Percentiles rank a stretch among this genome's conserved stretches.
Conservation (phyloP, 1,140 invertebrate genomes). For the Drosophila tsacasi region DNA sequence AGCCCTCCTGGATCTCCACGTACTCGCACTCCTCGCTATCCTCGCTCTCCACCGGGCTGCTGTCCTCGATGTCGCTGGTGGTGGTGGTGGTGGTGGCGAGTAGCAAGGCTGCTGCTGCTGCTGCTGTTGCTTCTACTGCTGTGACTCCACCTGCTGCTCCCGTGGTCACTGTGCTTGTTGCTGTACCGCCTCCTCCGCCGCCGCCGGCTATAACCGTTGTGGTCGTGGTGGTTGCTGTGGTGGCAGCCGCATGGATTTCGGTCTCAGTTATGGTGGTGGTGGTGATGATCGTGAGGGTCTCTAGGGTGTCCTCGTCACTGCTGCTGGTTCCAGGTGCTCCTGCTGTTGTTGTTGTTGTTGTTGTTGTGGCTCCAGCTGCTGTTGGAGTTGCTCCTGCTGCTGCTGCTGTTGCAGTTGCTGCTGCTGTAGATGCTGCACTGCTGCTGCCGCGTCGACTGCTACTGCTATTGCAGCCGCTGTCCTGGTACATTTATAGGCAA, state of each 20-base stretch:
- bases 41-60: conserved; percentile 34
- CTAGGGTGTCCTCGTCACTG: conserved; percentile 50
- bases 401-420: conserved; percentile 40
- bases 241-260: conserved; percentile 47
- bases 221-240: conserved; percentile 53
- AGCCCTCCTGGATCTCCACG: conserved; percentile 43
- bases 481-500: conserved; percentile 85
- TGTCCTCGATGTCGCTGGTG: conserved; percentile 47
- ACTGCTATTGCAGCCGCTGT: conserved; percentile 84
- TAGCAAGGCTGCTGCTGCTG: not conserved
- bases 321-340: conserved; percentile 37
- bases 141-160: not conserved
- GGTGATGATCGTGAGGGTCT: conserved; percentile 67
- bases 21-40: conserved; percentile 44
- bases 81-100: conserved; percentile 18
- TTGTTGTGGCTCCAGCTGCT: conserved; percentile 15
- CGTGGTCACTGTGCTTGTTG: conserved; percentile 38
- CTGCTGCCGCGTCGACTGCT: conserved; percentile 78
- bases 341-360: conserved; percentile 22
- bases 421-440: conserved; percentile 58
- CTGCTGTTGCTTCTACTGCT: not conserved
- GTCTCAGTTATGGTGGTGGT: conserved; percentile 69
- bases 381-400: conserved; percentile 12
- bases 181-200: conserved; percentile 29
- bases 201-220: conserved; percentile 47